phyloP scores from a whole-genome alignment of 2,797 vertebrate species.

The Urosaurus nigricauda region DNA sequence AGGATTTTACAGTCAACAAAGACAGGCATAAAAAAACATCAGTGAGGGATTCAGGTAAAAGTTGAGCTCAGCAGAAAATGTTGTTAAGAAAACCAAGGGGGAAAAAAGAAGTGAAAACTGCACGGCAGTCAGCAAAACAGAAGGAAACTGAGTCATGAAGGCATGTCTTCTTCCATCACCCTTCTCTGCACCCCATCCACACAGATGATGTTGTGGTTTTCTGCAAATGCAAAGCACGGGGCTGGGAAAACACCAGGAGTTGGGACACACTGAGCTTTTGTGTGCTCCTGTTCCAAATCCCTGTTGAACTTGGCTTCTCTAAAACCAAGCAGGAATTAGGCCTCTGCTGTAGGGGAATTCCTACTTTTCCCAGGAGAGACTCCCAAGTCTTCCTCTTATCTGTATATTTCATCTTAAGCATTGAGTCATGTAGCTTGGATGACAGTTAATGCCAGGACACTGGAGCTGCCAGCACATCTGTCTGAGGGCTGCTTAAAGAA shows the following conservation, averaged over 20 bases:
- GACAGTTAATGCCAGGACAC: not conserved
- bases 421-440: not conserved
- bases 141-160: conserved; percentile 42
- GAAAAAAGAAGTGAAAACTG: conserved; percentile 26
- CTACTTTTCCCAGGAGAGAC: not conserved
- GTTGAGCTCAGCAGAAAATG: conserved; percentile 26
- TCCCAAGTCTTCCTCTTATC: not conserved
- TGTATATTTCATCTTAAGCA: not conserved
- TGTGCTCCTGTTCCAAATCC: not conserved
- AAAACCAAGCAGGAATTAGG: not conserved
- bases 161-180: not conserved
- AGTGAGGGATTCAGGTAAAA: not conserved
- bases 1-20: not conserved
- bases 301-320: too few species aligned
- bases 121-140: conserved; percentile 36
- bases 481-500: not conserved
- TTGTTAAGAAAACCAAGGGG: not conserved
- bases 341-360: not conserved
- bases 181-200: not conserved
- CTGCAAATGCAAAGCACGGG: conserved; percentile 40
- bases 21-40: not conserved
- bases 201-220: not conserved
- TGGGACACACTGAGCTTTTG: conserved; percentile 11
- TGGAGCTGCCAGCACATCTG: too few species aligned
- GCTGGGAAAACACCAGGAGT: conserved; percentile 22